Evolutionary conservation across 2,113 vertebrate genomes (phyloP).

Genomic region (Cavia aperea): DNA sequence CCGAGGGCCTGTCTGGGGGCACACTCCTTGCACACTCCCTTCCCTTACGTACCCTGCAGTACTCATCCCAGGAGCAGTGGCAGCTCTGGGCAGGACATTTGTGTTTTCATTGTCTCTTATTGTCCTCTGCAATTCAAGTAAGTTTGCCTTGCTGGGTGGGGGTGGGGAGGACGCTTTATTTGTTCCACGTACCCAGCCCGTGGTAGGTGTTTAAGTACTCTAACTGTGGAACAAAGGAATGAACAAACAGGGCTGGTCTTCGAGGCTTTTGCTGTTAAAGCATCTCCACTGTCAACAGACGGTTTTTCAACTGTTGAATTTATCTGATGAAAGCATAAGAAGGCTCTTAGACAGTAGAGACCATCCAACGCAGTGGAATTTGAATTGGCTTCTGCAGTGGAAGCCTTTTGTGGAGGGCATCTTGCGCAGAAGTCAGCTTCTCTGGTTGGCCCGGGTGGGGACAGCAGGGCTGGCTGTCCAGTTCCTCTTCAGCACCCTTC

Average conservation of each 20-base stretch:
- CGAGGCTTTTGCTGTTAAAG: background rate
- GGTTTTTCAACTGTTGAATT: background rate
- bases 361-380: background rate
- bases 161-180: rapidly evolving
- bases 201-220: background rate
- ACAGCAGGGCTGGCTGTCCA: background rate
- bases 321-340: background rate
- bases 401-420: background rate
- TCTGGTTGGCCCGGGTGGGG: background rate
- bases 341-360: background rate
- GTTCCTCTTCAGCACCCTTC: background rate
- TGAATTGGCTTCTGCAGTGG: too few relatives aligned
- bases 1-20: background rate
- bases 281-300: background rate
- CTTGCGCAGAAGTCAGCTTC: background rate
- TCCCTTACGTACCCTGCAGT: background rate
- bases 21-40: rapidly evolving
- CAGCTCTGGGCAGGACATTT: background rate
- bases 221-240: background rate
- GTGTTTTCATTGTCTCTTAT: background rate
- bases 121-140: background rate
- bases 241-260: background rate
- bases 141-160: background rate
- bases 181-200: background rate
- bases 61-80: background rate